A percentile compares a stretch with the other conserved stretches of the same genome.
Conservation (phyloP, 2,888 invertebrate species). For the Chalcis sispes region DNA sequence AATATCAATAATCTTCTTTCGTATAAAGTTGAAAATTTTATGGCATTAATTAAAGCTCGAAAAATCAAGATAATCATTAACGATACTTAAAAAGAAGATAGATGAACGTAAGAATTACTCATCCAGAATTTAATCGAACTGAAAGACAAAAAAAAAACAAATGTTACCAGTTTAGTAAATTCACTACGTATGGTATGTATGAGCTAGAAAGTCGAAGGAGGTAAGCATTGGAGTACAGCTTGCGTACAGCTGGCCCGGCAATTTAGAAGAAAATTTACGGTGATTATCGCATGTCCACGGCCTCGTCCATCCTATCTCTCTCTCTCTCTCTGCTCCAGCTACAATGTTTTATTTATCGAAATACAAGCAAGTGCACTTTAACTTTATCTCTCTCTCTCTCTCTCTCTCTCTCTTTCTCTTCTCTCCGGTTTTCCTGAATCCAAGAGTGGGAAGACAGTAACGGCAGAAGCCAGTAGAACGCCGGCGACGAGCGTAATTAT, state of each 20-base stretch:
- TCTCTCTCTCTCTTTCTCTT: background rate
- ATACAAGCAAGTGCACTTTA: background rate
- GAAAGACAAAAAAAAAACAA: background rate
- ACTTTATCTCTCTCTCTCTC: background rate
- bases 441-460: slow-evolving; percentile 3
- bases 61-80: too few species aligned
- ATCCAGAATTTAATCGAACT: background rate
- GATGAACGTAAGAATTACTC: background rate
- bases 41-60: too few species aligned
- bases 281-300: slow-evolving; percentile 4
- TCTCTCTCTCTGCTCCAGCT: background rate
- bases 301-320: background rate
- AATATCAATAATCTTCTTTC: too few species aligned
- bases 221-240: background rate
- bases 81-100: too few species aligned
- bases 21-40: too few species aligned
- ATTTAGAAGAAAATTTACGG: slow-evolving; percentile 29
- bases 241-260: background rate
- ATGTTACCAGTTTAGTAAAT: background rate
- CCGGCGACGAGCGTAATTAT: slow-evolving; percentile 66
- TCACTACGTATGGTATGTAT: too few species aligned
- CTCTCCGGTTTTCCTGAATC: background rate
- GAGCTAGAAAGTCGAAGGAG: slow-evolving; percentile 4
- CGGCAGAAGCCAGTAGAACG: slow-evolving; percentile 4
- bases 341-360: slow-evolving; percentile 48